These are phyloP conservation scores for Hanleya hanleyi DNA, from an alignment of 2,888 invertebrate genomes.

Conservation along the genomic window DNA sequence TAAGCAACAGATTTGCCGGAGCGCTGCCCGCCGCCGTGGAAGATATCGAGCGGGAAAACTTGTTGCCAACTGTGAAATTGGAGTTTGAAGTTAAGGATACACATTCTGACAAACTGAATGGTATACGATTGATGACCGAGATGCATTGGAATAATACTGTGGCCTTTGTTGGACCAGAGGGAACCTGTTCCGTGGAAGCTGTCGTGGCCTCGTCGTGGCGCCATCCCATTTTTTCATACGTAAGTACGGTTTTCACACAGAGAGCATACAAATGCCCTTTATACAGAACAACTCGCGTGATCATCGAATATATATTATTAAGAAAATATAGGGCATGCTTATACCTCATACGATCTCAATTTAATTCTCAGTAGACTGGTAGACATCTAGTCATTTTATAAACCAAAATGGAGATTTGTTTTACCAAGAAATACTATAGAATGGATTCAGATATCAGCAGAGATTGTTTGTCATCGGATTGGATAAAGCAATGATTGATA, in stretches of 20 bases:
- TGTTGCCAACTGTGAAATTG: constrained; percentile 41
- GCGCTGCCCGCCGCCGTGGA: constrained; percentile 59
- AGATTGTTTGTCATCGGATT: too few species aligned
- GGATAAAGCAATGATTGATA: too few species aligned
- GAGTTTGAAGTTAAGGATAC: constrained; percentile 46
- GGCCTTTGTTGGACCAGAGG: constrained; percentile 96
- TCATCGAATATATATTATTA: too few species aligned
- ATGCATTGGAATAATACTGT: constrained; percentile 78
- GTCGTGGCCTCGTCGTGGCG: constrained; percentile 93
- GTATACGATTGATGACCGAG: constrained; percentile 53
- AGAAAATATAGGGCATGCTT: too few species aligned
- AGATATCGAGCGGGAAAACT: constrained; percentile 44
- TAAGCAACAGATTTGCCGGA: constrained; percentile 43
- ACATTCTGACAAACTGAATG: constrained; percentile 34
- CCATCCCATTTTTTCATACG: constrained; percentile 97
- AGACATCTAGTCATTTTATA: too few species aligned
- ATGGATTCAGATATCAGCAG: too few species aligned
- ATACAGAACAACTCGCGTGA: too few species aligned
- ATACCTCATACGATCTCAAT: too few species aligned
- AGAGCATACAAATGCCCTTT: too few species aligned
- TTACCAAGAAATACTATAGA: too few species aligned
- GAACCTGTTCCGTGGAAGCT: constrained; percentile 91
- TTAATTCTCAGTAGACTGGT: too few species aligned
- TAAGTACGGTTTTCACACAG: constrained; percentile 81
- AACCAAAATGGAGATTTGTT: too few species aligned